Conservation (phyloP, 2,888 invertebrate genomes). For the Drosophila testacea region DNA sequence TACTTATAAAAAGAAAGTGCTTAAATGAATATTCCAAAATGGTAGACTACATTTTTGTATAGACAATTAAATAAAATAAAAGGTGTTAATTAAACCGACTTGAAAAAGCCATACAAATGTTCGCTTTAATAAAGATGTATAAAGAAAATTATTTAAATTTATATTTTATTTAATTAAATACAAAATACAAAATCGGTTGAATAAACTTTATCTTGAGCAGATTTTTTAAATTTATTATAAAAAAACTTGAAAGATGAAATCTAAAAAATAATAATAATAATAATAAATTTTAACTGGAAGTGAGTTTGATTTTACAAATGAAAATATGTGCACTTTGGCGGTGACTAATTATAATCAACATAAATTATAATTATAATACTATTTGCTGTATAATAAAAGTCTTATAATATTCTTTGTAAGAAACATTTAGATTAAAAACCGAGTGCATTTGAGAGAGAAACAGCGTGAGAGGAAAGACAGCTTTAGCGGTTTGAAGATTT, state of each 20-base stretch:
- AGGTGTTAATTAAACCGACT: neutral
- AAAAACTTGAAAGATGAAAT: too few relatives aligned
- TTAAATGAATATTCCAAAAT: too few relatives aligned
- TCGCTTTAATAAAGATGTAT: neutral
- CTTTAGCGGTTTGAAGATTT: slow-evolving; percentile 10
- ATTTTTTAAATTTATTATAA: too few relatives aligned
- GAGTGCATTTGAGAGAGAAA: slow-evolving; percentile 11
- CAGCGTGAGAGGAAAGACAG: neutral
- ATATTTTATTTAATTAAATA: neutral
- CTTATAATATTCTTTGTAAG: neutral
- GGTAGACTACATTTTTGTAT: neutral
- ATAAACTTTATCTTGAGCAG: too few relatives aligned
- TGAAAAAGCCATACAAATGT: too few relatives aligned
- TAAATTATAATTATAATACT: too few relatives aligned
- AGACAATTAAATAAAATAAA: neutral
- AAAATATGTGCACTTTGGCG: neutral
- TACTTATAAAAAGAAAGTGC: neutral
- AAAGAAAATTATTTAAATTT: neutral
- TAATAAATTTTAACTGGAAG: too few relatives aligned
- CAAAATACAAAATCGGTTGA: neutral
- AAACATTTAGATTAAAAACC: slow-evolving; percentile 1
- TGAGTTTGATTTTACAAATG: neutral
- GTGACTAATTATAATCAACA: too few relatives aligned
- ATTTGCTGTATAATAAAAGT: neutral
- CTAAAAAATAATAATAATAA: too few relatives aligned